Evolutionary conservation across 2,113 vertebrate species (phyloP).

Genomic region (Lampris incognitus): DNA sequence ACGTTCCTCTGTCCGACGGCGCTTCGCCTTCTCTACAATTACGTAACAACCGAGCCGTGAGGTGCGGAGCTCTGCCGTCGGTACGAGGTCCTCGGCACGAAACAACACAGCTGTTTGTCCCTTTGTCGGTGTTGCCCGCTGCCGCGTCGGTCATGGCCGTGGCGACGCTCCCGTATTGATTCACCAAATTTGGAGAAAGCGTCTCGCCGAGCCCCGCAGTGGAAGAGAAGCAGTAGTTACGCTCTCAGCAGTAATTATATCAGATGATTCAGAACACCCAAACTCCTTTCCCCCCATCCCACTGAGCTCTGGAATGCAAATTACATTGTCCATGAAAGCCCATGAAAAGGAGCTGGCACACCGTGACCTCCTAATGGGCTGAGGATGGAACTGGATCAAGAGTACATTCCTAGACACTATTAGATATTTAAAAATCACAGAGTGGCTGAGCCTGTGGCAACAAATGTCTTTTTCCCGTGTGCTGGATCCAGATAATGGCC

Average conservation of each 20-base stretch:
- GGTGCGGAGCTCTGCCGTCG: no score
- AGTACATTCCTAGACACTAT: conserved; percentile 73
- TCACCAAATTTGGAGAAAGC: conserved; percentile 57
- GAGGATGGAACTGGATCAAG: conserved; percentile 72
- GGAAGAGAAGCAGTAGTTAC: conserved; percentile 56
- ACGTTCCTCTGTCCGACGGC: no score
- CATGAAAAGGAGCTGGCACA: conserved; percentile 76
- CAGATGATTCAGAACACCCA: conserved; percentile 65
- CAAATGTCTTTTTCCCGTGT: conserved; percentile 44
- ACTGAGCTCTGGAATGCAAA: conserved; percentile 74
- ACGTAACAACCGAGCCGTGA: no score
- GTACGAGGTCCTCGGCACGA: no score
- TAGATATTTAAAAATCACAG: conserved; percentile 68
- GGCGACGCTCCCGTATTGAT: conserved; percentile 35
- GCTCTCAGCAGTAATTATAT: conserved; percentile 67
- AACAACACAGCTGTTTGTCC: not conserved
- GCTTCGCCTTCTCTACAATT: no score
- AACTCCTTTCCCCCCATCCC: conserved; percentile 56
- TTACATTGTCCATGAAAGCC: conserved; percentile 70
- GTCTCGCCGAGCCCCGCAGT: conserved; percentile 33
- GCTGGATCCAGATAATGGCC: conserved; percentile 50
- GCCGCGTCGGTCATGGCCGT: conserved; percentile 20
- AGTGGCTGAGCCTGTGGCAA: conserved; percentile 55
- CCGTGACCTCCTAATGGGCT: conserved; percentile 69
- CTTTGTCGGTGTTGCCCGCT: conserved; percentile 30